Evolutionary conservation across 2,113 vertebrate genomes (phyloP).

Genomic region (Coptodon bakossiorum): DNA sequence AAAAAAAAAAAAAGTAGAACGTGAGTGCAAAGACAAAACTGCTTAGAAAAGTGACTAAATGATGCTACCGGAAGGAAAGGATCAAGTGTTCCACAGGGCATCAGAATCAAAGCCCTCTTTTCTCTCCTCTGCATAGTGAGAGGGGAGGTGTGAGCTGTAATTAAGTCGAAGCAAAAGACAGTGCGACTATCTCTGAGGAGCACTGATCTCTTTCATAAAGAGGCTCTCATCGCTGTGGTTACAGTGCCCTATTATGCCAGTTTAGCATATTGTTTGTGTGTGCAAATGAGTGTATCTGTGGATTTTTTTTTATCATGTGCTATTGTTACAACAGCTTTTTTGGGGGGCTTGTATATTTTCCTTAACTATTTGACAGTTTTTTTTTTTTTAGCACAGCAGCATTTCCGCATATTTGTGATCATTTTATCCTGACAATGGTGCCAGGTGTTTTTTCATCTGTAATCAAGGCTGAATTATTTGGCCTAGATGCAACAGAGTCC

Average conservation of each 20-base stretch:
- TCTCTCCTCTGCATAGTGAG: neutral
- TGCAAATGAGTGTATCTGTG: neutral
- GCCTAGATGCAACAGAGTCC: neutral
- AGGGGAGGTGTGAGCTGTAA: constrained; percentile 52
- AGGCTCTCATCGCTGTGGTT: neutral
- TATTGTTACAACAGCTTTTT: neutral
- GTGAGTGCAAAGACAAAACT: neutral
- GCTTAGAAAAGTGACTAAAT: constrained; percentile 34
- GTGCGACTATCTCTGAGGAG: constrained; percentile 33
- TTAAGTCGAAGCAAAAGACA: constrained; percentile 47
- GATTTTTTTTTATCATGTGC: neutral
- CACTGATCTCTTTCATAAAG: constrained; percentile 30
- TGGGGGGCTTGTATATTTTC: neutral
- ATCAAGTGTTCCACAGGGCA: constrained; percentile 54
- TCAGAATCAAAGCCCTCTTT: constrained; percentile 54
- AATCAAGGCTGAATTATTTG: neutral
- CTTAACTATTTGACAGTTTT: neutral
- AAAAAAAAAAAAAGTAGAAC: neutral
- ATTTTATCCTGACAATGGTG: neutral
- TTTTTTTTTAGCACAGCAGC: neutral
- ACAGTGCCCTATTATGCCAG: neutral
- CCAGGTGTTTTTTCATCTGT: neutral
- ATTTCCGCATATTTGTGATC: neutral
- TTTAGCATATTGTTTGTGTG: constrained; percentile 20
- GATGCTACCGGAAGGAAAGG: constrained; percentile 40